Base-by-base conservation (phyloP, 2,888 invertebrate species). In the Melanostoma mellinum region DNA sequence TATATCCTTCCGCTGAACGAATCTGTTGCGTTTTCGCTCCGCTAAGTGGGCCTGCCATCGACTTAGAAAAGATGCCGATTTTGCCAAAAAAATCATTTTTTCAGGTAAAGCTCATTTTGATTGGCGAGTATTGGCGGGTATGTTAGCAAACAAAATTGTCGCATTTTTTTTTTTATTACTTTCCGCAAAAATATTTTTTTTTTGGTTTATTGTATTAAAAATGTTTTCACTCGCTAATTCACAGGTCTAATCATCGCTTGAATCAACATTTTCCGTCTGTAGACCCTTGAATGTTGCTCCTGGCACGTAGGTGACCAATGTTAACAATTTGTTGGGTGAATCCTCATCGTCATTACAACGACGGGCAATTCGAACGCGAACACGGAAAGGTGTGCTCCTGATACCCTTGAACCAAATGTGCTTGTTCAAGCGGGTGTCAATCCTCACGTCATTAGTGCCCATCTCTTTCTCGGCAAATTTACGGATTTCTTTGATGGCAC, bases 271-370 rank as follows among this genome's bases (percentile, higher is more conserved):
- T 91, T 97, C 96, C 87, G 97, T 97, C 92, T 97, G 97, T 87
- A 97, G 93, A 88, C 96, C 96, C 92, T 99, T 99, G 93, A 98
- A 99, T 85, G 96, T 95, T 82, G 95, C 94, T 88, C 98, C 98
- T 85, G 98, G 96, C 87, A 99, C 98, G 90, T 97, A 98, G 58
- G 99, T 98, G 86, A 99, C 98, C 87, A 99, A 94, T 33, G 99
- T 99, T 94, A 97, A 99, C 91, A 99, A 92, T 93, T 99, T 99
- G 93, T 99, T 96, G 65, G 97, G 96, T 5, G 99, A 98, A 92
- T 99, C 99, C 92, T 99, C 99, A 92, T 99, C 99, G 89, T 99
- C 99, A 90, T 99, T 99, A 87, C 99, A 95, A 91, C 98, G 96
- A 89, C 99, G 95, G 81, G 99, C 97, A 86, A 99, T 93, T 89